phyloP scores from a whole-genome alignment of 2,888 invertebrate species.

The Acheta domesticus region DNA sequence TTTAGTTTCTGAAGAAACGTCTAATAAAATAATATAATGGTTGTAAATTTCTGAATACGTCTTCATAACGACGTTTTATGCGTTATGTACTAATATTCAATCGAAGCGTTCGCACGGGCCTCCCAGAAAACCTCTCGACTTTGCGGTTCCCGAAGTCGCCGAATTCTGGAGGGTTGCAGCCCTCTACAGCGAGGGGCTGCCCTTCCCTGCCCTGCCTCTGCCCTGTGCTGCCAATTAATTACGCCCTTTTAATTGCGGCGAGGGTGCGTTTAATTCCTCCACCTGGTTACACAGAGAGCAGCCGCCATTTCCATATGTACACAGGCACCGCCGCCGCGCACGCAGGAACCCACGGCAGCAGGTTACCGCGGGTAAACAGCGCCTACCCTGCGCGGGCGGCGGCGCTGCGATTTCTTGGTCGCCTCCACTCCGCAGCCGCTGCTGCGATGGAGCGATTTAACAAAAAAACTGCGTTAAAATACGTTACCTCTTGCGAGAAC shows the following conservation, averaged over 20 bases:
- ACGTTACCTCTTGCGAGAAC: no score
- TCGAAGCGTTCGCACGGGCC: no score
- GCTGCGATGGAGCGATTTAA: background rate
- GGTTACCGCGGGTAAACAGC: background rate
- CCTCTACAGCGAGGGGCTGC: background rate
- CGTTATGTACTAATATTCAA: no score
- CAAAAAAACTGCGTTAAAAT: no score
- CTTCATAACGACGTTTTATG: no score
- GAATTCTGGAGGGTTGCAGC: no score
- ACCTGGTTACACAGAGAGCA: background rate
- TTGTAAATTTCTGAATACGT: no score
- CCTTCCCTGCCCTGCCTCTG: background rate
- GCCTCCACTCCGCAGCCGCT: background rate
- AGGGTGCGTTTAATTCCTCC: constrained; percentile 18
- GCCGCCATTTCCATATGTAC: background rate
- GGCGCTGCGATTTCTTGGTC: background rate
- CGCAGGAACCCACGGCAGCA: background rate
- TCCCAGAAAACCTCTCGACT: no score
- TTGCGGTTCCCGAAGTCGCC: no score
- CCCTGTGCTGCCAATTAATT: background rate
- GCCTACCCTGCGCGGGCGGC: no score
- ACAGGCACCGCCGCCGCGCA: background rate
- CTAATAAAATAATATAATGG: no score
- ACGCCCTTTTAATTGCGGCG: constrained; percentile 1
- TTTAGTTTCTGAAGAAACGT: no score